A percentile compares a stretch with the other conserved stretches of the same genome.
Evolutionary conservation across 2,797 vertebrate species (phyloP).

Genomic region (Sarcoramphus papa): DNA sequence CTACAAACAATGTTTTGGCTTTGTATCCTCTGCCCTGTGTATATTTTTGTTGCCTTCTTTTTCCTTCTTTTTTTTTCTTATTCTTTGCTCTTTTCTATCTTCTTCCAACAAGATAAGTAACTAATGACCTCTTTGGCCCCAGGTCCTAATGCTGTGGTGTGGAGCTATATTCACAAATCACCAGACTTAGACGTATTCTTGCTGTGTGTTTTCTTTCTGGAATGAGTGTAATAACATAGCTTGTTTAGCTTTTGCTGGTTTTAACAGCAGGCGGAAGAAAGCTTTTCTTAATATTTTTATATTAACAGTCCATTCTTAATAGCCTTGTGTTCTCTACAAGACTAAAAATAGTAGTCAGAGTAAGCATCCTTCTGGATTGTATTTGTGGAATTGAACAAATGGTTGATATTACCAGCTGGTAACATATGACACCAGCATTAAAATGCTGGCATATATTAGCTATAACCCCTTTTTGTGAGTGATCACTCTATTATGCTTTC

Average conservation of each 20-base stretch:
- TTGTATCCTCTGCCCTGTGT: background rate
- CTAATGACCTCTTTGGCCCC: background rate
- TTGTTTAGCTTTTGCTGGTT: conserved; percentile 24
- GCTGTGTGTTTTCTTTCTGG: background rate
- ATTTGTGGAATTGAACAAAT: conserved; percentile 12
- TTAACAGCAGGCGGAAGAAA: conserved; percentile 1
- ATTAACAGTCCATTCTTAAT: background rate
- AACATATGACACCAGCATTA: background rate
- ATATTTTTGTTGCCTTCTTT: background rate
- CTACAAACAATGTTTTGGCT: background rate
- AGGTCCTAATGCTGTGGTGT: background rate
- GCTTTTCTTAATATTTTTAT: background rate
- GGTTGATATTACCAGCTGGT: conserved; percentile 23
- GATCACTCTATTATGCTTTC: background rate
- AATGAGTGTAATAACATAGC: background rate
- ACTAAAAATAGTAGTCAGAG: background rate
- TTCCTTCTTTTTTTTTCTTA: fast-evolving
- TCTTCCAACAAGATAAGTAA: background rate
- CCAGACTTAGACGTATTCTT: background rate
- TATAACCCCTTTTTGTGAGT: background rate
- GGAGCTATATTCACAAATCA: background rate
- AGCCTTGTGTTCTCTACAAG: background rate
- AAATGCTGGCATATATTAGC: background rate
- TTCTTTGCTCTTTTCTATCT: background rate
- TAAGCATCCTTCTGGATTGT: conserved; percentile 2